These are phyloP conservation scores for Thalassaphorura encarpata DNA, from an alignment of 1,140 invertebrate species.

Conservation along the genomic window DNA sequence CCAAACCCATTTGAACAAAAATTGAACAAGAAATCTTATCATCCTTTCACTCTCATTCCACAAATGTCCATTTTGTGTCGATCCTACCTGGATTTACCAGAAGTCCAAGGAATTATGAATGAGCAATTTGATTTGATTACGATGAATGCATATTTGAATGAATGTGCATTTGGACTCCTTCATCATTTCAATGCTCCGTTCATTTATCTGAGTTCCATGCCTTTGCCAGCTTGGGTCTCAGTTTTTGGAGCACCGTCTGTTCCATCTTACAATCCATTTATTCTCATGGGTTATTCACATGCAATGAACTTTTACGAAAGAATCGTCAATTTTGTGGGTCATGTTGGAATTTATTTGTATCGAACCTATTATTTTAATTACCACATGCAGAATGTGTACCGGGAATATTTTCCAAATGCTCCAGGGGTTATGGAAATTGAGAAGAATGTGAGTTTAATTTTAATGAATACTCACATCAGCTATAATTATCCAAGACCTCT, in stretches of 20 bases:
- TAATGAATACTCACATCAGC: constrained; percentile 7
- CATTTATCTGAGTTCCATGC: neutral
- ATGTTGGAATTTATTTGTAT: neutral
- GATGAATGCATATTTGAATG: constrained; percentile 9
- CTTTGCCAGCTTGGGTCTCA: neutral
- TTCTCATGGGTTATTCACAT: constrained; percentile 39
- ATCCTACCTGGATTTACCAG: neutral
- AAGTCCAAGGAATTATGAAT: neutral
- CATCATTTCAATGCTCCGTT: constrained; percentile 14
- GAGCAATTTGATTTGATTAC: constrained; percentile 17
- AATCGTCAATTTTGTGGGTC: constrained; percentile 44
- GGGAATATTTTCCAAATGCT: constrained; percentile 1
- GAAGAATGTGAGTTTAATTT: constrained; percentile 10
- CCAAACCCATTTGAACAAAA: neutral
- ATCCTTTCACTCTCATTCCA: no score
- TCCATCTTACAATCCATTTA: constrained; percentile 30
- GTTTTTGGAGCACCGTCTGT: neutral
- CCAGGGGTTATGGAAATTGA: constrained; percentile 7
- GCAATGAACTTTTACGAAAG: constrained; percentile 50
- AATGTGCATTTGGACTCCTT: constrained; percentile 13
- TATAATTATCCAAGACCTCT: constrained; percentile 13
- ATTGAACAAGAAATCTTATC: neutral
- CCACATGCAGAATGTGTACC: neutral
- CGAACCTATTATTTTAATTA: neutral
- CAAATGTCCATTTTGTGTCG: neutral